Percentiles rank a stretch among this genome's conserved stretches.
These are phyloP conservation scores for Mormyrus hasselquistii DNA, from an alignment of 2,797 vertebrate species.

Conservation along the genomic window DNA sequence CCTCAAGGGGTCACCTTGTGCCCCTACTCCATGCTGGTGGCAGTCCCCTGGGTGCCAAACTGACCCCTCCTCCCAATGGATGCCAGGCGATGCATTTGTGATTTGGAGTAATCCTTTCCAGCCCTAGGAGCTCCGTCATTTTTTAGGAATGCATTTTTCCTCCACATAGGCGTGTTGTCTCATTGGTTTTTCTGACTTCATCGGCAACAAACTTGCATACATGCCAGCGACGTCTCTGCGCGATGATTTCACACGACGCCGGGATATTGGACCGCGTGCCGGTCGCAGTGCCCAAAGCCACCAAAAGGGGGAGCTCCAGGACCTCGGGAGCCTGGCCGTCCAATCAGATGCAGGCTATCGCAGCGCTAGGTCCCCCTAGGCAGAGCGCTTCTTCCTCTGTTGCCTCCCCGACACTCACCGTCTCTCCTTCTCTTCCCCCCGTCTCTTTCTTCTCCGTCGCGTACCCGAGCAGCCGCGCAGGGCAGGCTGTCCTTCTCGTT, in stretches of 20 bases:
- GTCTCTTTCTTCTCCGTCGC: conserved; percentile 31
- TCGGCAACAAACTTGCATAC: background rate
- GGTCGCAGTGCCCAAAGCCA: conserved; percentile 38
- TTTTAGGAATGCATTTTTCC: background rate
- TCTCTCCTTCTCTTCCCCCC: conserved; percentile 21
- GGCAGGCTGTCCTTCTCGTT: conserved; percentile 19
- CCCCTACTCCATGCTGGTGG: background rate
- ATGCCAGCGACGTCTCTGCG: conserved; percentile 38
- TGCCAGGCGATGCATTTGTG: background rate
- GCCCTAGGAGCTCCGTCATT: background rate
- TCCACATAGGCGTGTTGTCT: background rate
- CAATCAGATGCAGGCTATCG: conserved; percentile 43
- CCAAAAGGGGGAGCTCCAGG: conserved; percentile 55
- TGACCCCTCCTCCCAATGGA: background rate
- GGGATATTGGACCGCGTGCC: conserved; percentile 37
- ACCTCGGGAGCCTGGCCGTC: conserved; percentile 49
- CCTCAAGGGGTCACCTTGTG: background rate
- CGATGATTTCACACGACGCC: conserved; percentile 51
- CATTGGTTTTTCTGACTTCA: background rate
- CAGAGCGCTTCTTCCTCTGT: conserved; percentile 33
- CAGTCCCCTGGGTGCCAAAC: background rate
- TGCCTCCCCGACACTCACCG: conserved; percentile 34
- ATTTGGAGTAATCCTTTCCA: background rate
- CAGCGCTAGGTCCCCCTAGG: conserved; percentile 48
- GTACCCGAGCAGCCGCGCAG: conserved; percentile 32